Percentiles rank a stretch among this genome's conserved stretches.
Conservation (phyloP, 2,113 vertebrate genomes). For the Oncorhynchus keta region DNA sequence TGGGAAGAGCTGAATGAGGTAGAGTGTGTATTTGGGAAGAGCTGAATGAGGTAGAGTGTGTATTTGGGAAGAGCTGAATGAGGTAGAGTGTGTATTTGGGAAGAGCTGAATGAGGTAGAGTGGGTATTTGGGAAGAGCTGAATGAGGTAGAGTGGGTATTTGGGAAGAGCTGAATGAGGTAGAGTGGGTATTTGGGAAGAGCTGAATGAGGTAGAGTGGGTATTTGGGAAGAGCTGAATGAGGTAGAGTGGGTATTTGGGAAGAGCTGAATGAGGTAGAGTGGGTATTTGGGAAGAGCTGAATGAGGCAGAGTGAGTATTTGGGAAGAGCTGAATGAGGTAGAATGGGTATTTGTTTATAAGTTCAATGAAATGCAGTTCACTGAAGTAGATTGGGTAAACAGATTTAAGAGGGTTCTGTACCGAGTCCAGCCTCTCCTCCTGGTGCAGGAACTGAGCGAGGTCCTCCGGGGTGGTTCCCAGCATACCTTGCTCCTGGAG, state of each 20-base stretch:
- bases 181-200: too few relatives aligned
- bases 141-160: background rate
- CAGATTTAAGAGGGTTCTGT: slow-evolving; percentile 49
- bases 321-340: background rate
- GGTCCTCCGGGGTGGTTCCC: slow-evolving; percentile 94
- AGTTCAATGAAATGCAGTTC: background rate
- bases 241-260: background rate
- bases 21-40: background rate
- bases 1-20: background rate
- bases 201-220: too few relatives aligned
- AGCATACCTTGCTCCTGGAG: slow-evolving; percentile 99
- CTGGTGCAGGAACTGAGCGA: slow-evolving; percentile 97
- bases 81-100: background rate
- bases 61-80: background rate
- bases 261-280: background rate
- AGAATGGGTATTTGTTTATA: background rate
- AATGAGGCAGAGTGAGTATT: background rate
- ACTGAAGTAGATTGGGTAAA: background rate
- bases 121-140: background rate
- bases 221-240: background rate
- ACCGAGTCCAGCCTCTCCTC: slow-evolving; percentile 98
- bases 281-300: background rate
- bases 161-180: too few relatives aligned
- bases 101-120: background rate
- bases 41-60: background rate